Evolutionary conservation across 2,888 invertebrate genomes (phyloP), one percentile per base, ranked within the genome.

Genomic region (Meganola albula): DNA sequence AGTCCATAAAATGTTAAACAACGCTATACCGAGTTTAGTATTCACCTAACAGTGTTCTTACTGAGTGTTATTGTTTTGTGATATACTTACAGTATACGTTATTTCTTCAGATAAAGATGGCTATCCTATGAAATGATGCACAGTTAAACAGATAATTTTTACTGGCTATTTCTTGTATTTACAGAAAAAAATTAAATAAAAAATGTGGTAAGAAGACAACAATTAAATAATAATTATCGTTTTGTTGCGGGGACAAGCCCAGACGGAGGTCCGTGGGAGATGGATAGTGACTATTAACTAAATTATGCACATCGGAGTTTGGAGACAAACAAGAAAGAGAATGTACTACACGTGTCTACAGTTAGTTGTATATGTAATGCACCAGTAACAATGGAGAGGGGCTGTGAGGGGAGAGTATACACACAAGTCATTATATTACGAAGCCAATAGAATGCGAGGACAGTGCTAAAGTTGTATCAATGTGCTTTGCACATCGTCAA

Each of bases 61-160:
- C 73, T 73, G 79, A 80, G 80, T 85, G 84, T 84, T 85, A 84
- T 84, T 82, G 82, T 69, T 79, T 75, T 78, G 79, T 84, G 79
- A 79, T 77, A 86, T 86, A 85, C 84, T 87, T 87, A 87, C 87
- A 86, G 86, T 78, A 83, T 74, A 82, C 74, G 68, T 84, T 80
- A 86, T 83, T 82, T 87, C 87, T 86, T 86, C 86, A 84, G 78
- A 85, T 83, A 86, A 80, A 86, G 88, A 87, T 87, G 88, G 89
- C 89, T 89, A 90, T 90, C 90, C 90, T 90, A 90, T 89, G 89
- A 88, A 89, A 89, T 89, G 90, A 88, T 88, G 89, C 89, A 90
- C 88, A 91, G 90, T 90, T 90, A 90, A 91, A 91, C 89, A 90
- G 88, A 90, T 90, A 88, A 90, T 90, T 88, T 91, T 90, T 90